Percentiles rank a stretch among this genome's conserved stretches.
phyloP scores from a whole-genome alignment of 1,140 invertebrate species.

The Tetragnatha versicolor region DNA sequence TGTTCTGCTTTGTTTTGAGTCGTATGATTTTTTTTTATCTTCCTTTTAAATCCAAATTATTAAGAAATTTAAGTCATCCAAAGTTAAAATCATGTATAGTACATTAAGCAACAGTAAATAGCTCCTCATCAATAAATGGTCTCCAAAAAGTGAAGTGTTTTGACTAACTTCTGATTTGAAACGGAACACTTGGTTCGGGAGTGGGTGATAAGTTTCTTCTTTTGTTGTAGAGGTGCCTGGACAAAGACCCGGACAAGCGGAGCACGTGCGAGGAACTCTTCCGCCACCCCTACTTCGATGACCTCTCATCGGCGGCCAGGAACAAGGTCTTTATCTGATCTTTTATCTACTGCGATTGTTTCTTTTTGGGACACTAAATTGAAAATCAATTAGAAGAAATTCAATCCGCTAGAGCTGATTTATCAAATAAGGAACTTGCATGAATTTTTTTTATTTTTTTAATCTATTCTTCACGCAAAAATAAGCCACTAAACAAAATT shows the following conservation, averaged over 20 bases:
- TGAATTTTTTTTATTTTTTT: background rate
- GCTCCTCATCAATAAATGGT: background rate
- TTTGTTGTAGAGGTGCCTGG: conserved; percentile 81
- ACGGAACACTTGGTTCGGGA: background rate
- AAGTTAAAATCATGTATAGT: background rate
- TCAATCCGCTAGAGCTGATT: background rate
- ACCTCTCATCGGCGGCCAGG: conserved; percentile 54
- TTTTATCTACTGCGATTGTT: conserved; percentile 32
- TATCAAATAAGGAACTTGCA: background rate
- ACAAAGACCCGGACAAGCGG: conserved; percentile 90
- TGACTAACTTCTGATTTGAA: background rate
- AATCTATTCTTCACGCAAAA: background rate
- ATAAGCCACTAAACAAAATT: too few species aligned
- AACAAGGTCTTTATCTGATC: too few species aligned
- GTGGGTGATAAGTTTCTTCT: background rate
- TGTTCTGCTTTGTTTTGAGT: too few species aligned
- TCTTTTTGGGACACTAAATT: conserved; percentile 34
- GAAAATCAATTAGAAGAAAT: background rate
- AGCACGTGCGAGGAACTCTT: conserved; percentile 89
- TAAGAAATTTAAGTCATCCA: background rate
- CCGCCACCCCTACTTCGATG: conserved; percentile 82
- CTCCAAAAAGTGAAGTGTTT: background rate
- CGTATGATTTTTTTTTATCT: too few species aligned
- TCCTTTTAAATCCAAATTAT: background rate
- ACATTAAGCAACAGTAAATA: background rate